These are phyloP conservation scores for Oscheius sp. DNA, from an alignment of 2,888 invertebrate genomes.

Conservation along the genomic window DNA sequence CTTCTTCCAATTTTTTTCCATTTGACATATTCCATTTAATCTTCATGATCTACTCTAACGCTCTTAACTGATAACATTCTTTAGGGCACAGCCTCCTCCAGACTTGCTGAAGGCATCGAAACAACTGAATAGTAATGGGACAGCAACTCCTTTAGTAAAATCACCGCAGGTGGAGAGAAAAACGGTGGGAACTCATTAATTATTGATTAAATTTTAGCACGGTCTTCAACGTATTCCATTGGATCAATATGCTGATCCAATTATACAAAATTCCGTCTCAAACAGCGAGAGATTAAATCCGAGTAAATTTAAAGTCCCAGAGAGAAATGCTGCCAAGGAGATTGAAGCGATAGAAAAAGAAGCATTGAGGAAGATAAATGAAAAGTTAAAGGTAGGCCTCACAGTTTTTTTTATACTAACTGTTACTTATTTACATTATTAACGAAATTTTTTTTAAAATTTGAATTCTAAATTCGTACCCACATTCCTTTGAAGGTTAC, in stretches of 20 bases:
- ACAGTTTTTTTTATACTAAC: too few species aligned
- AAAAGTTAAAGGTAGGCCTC: conserved; percentile 38
- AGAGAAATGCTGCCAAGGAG: conserved; percentile 34
- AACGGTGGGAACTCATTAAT: neutral
- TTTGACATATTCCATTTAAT: too few species aligned
- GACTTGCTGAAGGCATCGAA: neutral
- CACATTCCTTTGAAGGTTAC: too few species aligned
- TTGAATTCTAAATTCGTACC: too few species aligned
- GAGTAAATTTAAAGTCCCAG: conserved; percentile 41
- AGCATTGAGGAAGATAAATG: conserved; percentile 45
- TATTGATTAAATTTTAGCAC: conserved; percentile 21
- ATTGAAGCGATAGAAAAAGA: conserved; percentile 42
- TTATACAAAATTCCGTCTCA: conserved; percentile 39
- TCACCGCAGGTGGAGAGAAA: conserved; percentile 19
- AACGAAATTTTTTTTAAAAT: neutral
- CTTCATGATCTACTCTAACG: neutral
- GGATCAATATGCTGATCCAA: conserved; percentile 42
- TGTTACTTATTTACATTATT: too few species aligned
- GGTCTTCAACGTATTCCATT: conserved; percentile 44
- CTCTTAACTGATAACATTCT: neutral
- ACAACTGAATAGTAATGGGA: neutral
- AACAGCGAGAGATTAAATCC: conserved; percentile 47
- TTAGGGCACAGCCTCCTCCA: neutral
- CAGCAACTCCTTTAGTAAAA: conserved; percentile 27
- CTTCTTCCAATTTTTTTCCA: too few species aligned